phyloP scores from a whole-genome alignment of 2,797 vertebrate species.

The Channallabes apus region DNA sequence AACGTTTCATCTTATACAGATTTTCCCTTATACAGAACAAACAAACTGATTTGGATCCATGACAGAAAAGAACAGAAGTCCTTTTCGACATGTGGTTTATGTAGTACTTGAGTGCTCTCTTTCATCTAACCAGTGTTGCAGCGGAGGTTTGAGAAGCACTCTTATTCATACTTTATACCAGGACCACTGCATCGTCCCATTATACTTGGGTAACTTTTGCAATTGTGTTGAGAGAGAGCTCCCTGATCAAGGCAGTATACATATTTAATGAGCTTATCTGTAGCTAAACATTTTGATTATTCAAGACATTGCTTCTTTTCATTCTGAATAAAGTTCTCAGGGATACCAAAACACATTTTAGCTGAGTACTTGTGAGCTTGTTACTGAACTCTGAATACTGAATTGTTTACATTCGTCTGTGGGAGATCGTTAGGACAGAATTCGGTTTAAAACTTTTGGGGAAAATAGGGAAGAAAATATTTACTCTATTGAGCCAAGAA shows the following conservation, averaged over 20 bases:
- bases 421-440: conserved; percentile 33
- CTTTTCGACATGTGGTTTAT: not conserved
- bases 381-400: conserved; percentile 64
- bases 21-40: not conserved
- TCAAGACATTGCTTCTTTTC: conserved; percentile 67
- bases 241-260: conserved; percentile 58
- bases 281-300: conserved; percentile 72
- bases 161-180: conserved; percentile 38
- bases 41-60: not conserved
- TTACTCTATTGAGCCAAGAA: conserved; percentile 40
- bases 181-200: conserved; percentile 36
- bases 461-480: conserved; percentile 46
- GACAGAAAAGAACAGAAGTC: not conserved
- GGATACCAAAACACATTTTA: conserved; percentile 76
- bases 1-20: not conserved
- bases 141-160: conserved; percentile 1
- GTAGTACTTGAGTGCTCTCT: not conserved
- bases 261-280: conserved; percentile 70
- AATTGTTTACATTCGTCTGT: conserved; percentile 70
- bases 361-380: conserved; percentile 58
- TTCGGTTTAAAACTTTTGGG: conserved; percentile 53
- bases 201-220: conserved; percentile 49
- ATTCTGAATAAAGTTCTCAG: conserved; percentile 77
- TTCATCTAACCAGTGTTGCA: conserved; percentile 3
- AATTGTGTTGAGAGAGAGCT: conserved; percentile 50